Conservation (phyloP, 1,140 invertebrate genomes). For the Eriocheir sinensis region DNA sequence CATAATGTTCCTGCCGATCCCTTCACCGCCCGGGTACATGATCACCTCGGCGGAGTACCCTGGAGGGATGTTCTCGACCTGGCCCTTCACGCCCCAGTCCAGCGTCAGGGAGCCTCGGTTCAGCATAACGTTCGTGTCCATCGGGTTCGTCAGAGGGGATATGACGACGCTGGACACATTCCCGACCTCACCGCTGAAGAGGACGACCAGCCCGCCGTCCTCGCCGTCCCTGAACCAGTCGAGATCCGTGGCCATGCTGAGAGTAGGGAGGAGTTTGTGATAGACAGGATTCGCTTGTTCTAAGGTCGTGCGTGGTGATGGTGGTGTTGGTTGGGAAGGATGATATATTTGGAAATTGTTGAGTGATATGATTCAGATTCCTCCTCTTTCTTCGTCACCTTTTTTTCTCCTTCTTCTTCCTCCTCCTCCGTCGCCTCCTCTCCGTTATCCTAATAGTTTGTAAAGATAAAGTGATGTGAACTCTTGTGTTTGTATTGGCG, state of each 20-base stretch:
- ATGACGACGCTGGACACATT: background rate
- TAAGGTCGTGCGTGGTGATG: too few species aligned
- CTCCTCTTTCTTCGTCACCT: too few species aligned
- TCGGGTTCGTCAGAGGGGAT: constrained; percentile 48
- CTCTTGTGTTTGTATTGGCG: too few species aligned
- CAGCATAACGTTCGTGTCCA: constrained; percentile 48
- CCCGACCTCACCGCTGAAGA: background rate
- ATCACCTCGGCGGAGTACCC: constrained; percentile 38
- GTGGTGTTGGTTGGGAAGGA: too few species aligned
- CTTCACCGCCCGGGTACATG: background rate
- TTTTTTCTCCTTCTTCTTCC: too few species aligned
- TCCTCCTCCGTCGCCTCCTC: too few species aligned
- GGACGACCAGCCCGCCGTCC: constrained; percentile 50
- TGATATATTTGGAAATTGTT: too few species aligned
- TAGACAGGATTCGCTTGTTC: too few species aligned
- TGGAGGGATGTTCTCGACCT: constrained; percentile 31
- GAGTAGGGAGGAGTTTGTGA: background rate
- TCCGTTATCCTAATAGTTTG: too few species aligned
- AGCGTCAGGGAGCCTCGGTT: constrained; percentile 21
- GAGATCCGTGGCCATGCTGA: constrained; percentile 29
- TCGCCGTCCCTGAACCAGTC: constrained; percentile 56
- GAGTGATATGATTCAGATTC: too few species aligned
- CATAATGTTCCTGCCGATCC: constrained; percentile 60
- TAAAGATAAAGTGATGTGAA: too few species aligned
- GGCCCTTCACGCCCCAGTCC: constrained; percentile 57